Evolutionary conservation across 2,888 invertebrate species (phyloP).

Genomic region (Rosalia funebris): DNA sequence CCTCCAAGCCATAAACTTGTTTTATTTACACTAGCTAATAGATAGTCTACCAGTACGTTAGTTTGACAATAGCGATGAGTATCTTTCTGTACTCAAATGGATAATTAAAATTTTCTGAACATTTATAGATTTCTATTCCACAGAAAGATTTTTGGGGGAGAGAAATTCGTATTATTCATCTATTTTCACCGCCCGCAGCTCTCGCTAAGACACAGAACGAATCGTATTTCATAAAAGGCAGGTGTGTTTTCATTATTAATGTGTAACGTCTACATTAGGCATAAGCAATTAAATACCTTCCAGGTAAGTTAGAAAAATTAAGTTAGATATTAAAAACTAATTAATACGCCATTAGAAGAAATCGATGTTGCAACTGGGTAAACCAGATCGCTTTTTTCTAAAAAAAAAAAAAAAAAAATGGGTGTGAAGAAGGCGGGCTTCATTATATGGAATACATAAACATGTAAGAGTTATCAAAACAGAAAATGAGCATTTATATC

Average conservation of each 20-base stretch:
- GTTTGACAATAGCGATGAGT: not conserved
- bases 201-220: not conserved
- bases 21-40: not conserved
- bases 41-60: not conserved
- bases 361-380: not conserved
- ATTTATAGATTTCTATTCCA: not conserved
- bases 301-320: not conserved
- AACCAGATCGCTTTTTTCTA: no score
- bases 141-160: not conserved
- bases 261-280: not conserved
- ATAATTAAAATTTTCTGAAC: conserved; percentile 5
- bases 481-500: no score
- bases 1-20: not conserved
- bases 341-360: not conserved
- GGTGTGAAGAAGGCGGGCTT: no score
- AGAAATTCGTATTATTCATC: not conserved
- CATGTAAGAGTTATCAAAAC: no score
- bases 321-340: not conserved
- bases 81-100: not conserved
- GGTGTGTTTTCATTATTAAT: not conserved
- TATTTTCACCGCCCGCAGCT: conserved; percentile 11
- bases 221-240: not conserved
- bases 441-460: no score
- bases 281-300: not conserved
- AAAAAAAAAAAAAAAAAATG: no score